Percentiles rank a stretch among this genome's conserved stretches.
Evolutionary conservation across 2,797 vertebrate genomes (phyloP).

Genomic region (Masticophis lateralis): DNA sequence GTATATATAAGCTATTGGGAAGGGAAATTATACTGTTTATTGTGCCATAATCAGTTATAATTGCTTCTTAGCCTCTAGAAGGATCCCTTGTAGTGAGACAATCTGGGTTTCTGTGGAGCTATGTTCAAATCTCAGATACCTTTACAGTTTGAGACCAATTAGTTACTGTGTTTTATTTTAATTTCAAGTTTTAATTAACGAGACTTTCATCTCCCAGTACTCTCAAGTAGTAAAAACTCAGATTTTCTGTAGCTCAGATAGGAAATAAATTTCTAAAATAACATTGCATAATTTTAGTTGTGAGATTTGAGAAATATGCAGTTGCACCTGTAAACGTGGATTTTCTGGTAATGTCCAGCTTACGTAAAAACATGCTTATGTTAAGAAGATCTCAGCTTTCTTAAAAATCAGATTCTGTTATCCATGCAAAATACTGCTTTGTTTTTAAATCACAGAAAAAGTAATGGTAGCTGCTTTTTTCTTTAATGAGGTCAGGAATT

Average conservation of each 20-base stretch:
- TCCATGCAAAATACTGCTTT: background rate
- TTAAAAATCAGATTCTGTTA: background rate
- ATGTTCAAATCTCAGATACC: background rate
- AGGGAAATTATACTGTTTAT: background rate
- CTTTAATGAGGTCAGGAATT: background rate
- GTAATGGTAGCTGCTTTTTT: background rate
- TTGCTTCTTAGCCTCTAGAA: background rate
- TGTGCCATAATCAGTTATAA: background rate
- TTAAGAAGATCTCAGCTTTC: background rate
- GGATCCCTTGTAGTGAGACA: background rate
- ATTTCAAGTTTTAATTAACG: background rate
- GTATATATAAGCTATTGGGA: background rate
- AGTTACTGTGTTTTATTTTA: background rate
- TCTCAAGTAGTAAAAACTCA: background rate
- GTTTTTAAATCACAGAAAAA: background rate
- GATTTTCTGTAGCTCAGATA: background rate
- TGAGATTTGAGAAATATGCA: conserved; percentile 1
- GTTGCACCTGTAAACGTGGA: background rate
- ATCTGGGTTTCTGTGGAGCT: background rate
- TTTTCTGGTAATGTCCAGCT: background rate
- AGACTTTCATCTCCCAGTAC: conserved; percentile 10
- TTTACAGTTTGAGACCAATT: background rate
- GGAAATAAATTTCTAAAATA: background rate
- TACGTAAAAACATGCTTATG: background rate
- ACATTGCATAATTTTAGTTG: conserved; percentile 2